Conservation (phyloP, 2,888 invertebrate genomes). For the Poecilobothrus nobilitatus region DNA sequence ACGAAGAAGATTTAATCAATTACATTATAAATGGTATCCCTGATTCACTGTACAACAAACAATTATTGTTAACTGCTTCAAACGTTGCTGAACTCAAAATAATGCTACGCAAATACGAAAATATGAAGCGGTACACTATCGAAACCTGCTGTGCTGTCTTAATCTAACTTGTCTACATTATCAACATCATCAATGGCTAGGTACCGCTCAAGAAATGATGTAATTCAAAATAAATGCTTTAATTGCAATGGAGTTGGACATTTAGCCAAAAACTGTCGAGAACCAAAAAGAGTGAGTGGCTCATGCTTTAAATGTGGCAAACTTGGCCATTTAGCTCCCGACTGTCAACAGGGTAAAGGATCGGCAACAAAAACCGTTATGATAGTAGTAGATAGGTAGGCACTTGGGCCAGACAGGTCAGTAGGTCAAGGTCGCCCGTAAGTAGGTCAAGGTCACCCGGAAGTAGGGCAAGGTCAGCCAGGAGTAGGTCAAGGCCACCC, state of each 20-base stretch:
- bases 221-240: constrained; percentile 14
- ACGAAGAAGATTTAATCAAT: constrained; percentile 15
- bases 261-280: background rate
- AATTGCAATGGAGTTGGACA: constrained; percentile 17
- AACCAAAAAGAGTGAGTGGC: constrained; percentile 11
- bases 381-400: too few relatives aligned
- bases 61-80: constrained; percentile 14
- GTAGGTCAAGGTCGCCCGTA: too few relatives aligned
- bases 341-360: constrained; percentile 14
- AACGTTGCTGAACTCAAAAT: constrained; percentile 15
- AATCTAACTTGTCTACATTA: too few relatives aligned
- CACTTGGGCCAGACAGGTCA: too few relatives aligned
- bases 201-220: background rate
- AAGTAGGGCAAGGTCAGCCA: too few relatives aligned
- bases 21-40: constrained; percentile 18
- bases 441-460: too few relatives aligned
- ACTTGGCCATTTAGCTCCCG: constrained; percentile 15
- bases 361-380: too few relatives aligned
- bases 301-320: constrained; percentile 18
- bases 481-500: too few relatives aligned
- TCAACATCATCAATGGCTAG: background rate
- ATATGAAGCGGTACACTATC: background rate
- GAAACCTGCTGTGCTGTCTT: too few relatives aligned
- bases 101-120: constrained; percentile 14
- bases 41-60: constrained; percentile 16